Conservation (phyloP, 2,797 vertebrate species). For the Pelochelys cantorii region DNA sequence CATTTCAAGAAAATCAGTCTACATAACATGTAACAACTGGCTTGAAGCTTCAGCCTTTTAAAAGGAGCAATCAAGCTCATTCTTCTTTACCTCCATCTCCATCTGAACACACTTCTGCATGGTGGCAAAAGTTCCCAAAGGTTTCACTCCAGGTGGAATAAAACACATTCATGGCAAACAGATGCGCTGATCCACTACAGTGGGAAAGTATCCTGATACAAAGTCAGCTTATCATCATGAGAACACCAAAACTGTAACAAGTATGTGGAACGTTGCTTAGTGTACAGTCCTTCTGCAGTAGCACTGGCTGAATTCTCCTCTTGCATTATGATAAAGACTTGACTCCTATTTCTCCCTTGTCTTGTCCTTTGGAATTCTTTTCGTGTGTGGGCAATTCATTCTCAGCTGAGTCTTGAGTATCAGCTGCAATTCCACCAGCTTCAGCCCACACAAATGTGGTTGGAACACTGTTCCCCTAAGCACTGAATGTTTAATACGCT, state of each 20-base stretch:
- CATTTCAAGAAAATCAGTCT: background rate
- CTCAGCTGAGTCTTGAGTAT: conserved; percentile 3
- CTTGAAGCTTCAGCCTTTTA: background rate
- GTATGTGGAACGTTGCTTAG: background rate
- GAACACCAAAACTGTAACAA: background rate
- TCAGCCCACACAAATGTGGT: conserved; percentile 14
- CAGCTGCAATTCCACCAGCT: background rate
- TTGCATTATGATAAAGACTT: background rate
- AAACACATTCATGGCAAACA: background rate
- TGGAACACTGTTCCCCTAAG: conserved; percentile 40
- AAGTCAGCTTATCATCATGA: background rate
- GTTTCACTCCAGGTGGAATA: background rate
- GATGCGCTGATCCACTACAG: background rate
- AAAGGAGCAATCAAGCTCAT: background rate
- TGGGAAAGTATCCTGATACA: background rate
- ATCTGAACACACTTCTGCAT: background rate
- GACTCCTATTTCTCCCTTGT: conserved; percentile 34
- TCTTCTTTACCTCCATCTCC: background rate
- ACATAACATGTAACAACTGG: background rate
- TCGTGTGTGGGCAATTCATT: background rate
- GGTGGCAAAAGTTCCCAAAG: background rate
- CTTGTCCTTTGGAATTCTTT: conserved; percentile 19
- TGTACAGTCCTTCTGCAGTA: background rate
- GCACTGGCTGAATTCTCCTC: background rate
- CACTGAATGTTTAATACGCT: conserved; percentile 27